Conservation (phyloP, 2,797 vertebrate genomes). For the Chelon auratus region DNA sequence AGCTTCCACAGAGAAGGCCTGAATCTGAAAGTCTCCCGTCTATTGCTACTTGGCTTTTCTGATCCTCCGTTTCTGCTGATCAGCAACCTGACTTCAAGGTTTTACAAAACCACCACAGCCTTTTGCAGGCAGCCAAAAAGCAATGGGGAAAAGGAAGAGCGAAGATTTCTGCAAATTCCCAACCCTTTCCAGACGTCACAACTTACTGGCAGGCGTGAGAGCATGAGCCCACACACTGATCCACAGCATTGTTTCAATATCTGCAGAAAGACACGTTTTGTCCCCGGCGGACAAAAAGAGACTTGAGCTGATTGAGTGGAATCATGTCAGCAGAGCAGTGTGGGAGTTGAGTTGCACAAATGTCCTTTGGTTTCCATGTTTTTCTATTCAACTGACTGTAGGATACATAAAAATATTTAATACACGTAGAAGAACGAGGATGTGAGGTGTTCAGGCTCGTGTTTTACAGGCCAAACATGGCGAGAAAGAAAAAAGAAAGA, state of each 20-base stretch:
- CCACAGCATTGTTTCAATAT: constrained; percentile 61
- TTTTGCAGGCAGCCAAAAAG: constrained; percentile 61
- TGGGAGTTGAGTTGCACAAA: constrained; percentile 58
- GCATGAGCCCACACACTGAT: constrained; percentile 61
- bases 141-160: constrained; percentile 42
- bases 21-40: constrained; percentile 12
- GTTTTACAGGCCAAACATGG: constrained; percentile 37
- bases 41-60: constrained; percentile 24
- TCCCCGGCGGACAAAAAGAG: constrained; percentile 56
- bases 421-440: constrained; percentile 27
- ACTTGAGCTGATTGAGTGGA: constrained; percentile 53
- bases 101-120: constrained; percentile 57
- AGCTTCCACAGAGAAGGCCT: constrained; percentile 30
- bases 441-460: constrained; percentile 23
- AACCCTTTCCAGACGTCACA: constrained; percentile 72
- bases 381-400: constrained; percentile 33
- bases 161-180: constrained; percentile 70
- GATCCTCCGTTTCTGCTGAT: constrained; percentile 68
- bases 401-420: constrained; percentile 54
- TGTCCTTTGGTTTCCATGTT: constrained; percentile 35
- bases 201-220: constrained; percentile 56
- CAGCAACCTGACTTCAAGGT: constrained; percentile 66
- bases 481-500: constrained; percentile 18
- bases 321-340: constrained; percentile 50
- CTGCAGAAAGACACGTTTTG: constrained; percentile 67